phyloP scores from a whole-genome alignment of 2,113 vertebrate genomes.

The Gambusia holbrooki region DNA sequence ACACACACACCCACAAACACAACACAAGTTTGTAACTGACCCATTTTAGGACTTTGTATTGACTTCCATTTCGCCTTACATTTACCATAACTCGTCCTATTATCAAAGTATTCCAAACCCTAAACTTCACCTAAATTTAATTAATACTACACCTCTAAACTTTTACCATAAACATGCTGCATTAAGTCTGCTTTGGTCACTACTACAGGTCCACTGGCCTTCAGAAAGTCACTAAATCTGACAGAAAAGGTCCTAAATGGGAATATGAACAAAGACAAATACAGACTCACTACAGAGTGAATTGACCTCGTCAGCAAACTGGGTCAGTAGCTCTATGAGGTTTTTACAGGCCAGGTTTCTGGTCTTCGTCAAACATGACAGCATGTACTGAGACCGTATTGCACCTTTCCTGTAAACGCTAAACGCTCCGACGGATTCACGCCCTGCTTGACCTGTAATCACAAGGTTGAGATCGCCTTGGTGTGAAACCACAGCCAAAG shows the following conservation, averaged over 20 bases:
- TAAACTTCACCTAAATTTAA: no score
- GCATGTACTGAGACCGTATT: neutral
- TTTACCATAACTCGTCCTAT: no score
- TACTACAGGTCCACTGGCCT: no score
- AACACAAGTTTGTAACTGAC: no score
- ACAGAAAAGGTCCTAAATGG: no score
- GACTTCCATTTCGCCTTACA: no score
- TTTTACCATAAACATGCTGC: no score
- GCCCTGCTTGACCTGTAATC: neutral
- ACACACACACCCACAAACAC: neutral
- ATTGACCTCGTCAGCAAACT: conserved; percentile 44
- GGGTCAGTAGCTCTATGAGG: conserved; percentile 46
- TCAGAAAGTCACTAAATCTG: no score
- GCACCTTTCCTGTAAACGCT: neutral
- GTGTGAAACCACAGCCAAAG: conserved; percentile 10
- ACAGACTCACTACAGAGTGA: conserved; percentile 6
- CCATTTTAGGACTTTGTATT: no score
- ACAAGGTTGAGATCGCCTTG: conserved; percentile 5
- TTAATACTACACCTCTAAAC: no score
- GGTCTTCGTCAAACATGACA: conserved; percentile 19
- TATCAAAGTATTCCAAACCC: no score
- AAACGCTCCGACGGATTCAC: neutral
- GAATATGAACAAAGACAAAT: neutral
- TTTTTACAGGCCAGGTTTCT: conserved; percentile 38
- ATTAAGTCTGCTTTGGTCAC: no score